These are phyloP conservation scores for Acanthosepion lycidas DNA, from an alignment of 2,888 invertebrate species.

Conservation along the genomic window DNA sequence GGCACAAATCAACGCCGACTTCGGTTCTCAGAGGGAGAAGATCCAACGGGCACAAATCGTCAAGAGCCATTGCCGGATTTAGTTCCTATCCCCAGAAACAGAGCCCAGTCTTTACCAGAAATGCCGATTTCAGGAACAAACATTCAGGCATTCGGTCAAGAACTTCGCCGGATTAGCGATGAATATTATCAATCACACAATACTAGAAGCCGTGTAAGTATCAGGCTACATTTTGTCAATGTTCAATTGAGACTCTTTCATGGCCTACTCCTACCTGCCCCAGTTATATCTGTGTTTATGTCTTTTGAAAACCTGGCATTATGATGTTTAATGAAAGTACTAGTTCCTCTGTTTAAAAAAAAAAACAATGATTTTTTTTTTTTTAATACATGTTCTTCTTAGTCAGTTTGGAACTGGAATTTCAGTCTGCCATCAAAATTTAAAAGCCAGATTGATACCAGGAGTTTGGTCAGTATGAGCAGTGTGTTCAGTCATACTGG, in stretches of 20 bases:
- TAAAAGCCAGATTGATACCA: not conserved
- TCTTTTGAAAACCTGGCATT: not conserved
- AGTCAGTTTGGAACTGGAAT: not conserved
- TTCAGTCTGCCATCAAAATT: not conserved
- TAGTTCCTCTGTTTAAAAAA: not conserved
- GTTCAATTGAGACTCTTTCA: not conserved
- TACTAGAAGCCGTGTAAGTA: constrained; percentile 34
- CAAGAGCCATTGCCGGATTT: constrained; percentile 44
- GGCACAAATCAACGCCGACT: not conserved
- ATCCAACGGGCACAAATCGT: not conserved
- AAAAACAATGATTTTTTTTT: not conserved
- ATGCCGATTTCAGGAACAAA: constrained; percentile 24
- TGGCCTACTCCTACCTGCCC: not conserved
- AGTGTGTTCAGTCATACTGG: not conserved
- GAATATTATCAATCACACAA: constrained; percentile 42
- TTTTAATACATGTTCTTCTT: not conserved
- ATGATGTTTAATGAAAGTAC: not conserved
- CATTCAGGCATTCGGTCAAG: constrained; percentile 38
- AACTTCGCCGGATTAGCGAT: constrained; percentile 39
- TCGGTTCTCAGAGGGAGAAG: constrained; percentile 43
- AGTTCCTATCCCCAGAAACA: constrained; percentile 40
- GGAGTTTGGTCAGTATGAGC: not conserved
- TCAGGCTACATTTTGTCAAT: not conserved
- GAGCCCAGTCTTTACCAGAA: constrained; percentile 37
- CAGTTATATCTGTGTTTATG: not conserved